A percentile compares a stretch with the other conserved stretches of the same genome.
phyloP scores from a whole-genome alignment of 2,797 vertebrate species.

The Rachycentron canadum region DNA sequence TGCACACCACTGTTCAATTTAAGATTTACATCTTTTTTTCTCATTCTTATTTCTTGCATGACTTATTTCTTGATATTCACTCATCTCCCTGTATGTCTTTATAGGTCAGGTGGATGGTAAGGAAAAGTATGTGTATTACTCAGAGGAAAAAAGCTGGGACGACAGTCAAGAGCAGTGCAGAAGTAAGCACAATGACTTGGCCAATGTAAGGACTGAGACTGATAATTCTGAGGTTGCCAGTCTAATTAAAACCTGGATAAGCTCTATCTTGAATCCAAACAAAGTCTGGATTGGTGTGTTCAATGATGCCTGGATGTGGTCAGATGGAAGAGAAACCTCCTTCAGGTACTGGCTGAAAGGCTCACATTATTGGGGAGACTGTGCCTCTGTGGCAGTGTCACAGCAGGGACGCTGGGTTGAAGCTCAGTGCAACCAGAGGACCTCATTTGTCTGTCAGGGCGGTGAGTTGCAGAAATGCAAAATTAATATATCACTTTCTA shows the following conservation, averaged over 20 bases:
- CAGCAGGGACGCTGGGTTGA: conserved; percentile 22
- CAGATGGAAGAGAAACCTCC: conserved; percentile 19
- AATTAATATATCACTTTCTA: not conserved
- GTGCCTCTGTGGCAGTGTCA: not conserved
- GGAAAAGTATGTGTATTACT: not conserved
- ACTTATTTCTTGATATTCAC: not conserved
- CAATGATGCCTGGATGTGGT: conserved; percentile 56
- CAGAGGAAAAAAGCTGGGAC: rapidly evolving
- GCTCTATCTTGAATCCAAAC: rapidly evolving
- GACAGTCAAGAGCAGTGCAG: conserved; percentile 44
- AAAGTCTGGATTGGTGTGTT: conserved; percentile 52
- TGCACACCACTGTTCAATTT: too few relatives aligned
- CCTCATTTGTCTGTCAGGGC: conserved; percentile 53
- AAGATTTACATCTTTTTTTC: not conserved
- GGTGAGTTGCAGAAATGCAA: conserved; percentile 42
- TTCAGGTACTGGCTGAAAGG: conserved; percentile 55
- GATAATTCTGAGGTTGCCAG: not conserved
- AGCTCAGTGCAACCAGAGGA: not conserved
- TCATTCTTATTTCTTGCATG: not conserved
- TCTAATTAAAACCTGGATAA: rapidly evolving
- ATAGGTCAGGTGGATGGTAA: not conserved
- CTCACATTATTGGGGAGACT: rapidly evolving
- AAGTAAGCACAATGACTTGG: conserved; percentile 32
- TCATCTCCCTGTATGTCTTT: not conserved
- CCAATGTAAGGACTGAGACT: rapidly evolving